These are phyloP conservation scores for Caenorhabditis parvicauda DNA, from an alignment of 2,888 invertebrate genomes.

Conservation along the genomic window DNA sequence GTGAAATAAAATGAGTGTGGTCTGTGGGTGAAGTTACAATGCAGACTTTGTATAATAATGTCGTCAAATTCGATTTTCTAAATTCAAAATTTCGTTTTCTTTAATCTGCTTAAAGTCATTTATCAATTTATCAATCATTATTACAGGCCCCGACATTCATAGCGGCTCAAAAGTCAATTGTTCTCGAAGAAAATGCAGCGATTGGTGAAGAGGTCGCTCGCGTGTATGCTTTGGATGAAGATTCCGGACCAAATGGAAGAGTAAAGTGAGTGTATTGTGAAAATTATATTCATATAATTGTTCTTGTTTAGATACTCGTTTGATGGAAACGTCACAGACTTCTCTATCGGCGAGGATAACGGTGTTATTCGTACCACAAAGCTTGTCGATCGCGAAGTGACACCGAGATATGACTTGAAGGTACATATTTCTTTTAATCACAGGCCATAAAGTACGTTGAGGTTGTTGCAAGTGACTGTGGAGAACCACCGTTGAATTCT, in stretches of 20 bases:
- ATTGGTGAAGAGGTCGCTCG: constrained; percentile 84
- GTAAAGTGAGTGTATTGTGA: constrained; percentile 23
- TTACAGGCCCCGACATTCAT: constrained; percentile 78
- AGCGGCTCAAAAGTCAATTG: constrained; percentile 85
- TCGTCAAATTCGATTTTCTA: no score
- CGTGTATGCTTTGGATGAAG: constrained; percentile 92
- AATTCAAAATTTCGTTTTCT: neutral
- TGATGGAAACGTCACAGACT: constrained; percentile 68
- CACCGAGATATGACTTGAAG: constrained; percentile 79
- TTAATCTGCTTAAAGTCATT: neutral
- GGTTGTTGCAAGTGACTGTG: constrained; percentile 81
- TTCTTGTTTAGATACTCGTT: constrained; percentile 22
- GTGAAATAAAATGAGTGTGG: no score
- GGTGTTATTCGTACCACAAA: constrained; percentile 87
- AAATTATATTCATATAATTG: neutral
- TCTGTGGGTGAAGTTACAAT: no score
- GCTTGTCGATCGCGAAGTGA: constrained; percentile 84
- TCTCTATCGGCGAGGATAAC: constrained; percentile 85
- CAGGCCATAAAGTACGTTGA: constrained; percentile 19
- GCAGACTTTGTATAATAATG: no score
- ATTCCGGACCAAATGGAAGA: constrained; percentile 73
- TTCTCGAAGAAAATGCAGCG: constrained; percentile 85
- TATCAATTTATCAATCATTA: neutral
- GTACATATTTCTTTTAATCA: constrained; percentile 66
- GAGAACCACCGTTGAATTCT: constrained; percentile 70